Evolutionary conservation across 1,140 invertebrate species (phyloP).

Genomic region (Ips typographus): DNA sequence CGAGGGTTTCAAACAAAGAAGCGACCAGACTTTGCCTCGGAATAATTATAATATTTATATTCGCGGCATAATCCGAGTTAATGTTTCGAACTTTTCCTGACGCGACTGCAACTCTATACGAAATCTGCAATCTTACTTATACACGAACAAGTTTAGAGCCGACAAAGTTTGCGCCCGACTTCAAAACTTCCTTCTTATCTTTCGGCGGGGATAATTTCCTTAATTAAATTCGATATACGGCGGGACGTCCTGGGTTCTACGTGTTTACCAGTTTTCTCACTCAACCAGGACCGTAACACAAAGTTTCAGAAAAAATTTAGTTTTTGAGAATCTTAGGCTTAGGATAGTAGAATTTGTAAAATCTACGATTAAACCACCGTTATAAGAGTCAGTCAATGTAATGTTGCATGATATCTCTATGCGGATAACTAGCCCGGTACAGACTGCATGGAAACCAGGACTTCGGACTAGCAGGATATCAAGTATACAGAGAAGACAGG

Average conservation of each 20-base stretch:
- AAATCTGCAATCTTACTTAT: slow-evolving; percentile 29
- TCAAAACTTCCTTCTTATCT: slow-evolving; percentile 26
- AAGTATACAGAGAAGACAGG: too few species aligned
- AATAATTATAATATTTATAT: slow-evolving; percentile 30
- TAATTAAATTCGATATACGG: slow-evolving; percentile 31
- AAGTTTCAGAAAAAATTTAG: neutral
- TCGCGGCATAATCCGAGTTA: slow-evolving; percentile 24
- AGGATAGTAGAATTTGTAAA: too few species aligned
- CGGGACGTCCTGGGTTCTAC: slow-evolving; percentile 11
- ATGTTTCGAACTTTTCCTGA: slow-evolving; percentile 31
- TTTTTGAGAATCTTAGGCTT: too few species aligned
- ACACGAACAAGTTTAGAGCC: slow-evolving; percentile 25
- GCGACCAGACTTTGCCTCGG: neutral
- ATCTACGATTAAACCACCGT: too few species aligned
- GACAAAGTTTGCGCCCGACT: slow-evolving; percentile 24
- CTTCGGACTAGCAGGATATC: too few species aligned
- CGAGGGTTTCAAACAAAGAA: neutral
- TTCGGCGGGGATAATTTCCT: slow-evolving; percentile 26
- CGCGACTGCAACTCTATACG: slow-evolving; percentile 25
- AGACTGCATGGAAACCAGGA: too few species aligned
- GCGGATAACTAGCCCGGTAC: too few species aligned
- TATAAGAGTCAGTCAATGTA: too few species aligned
- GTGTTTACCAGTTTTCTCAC: slow-evolving; percentile 17
- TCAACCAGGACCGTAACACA: neutral
- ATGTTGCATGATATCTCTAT: too few species aligned